Conservation (phyloP, 2,797 vertebrate species). For the Loriculus beryllinus region DNA sequence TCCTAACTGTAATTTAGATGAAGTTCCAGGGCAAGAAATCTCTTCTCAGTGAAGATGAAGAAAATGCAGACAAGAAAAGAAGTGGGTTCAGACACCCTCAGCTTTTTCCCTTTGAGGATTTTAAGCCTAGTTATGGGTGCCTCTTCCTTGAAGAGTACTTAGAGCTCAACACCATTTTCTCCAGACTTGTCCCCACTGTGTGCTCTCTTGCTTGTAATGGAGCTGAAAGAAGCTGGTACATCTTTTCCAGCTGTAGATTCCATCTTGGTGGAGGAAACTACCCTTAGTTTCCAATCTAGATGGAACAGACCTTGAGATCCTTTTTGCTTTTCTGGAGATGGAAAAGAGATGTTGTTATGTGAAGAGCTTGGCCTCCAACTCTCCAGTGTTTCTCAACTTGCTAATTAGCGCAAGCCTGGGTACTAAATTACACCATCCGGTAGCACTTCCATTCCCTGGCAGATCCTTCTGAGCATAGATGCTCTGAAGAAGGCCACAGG, state of each 20-base stretch:
- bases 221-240: background rate
- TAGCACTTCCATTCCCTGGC: background rate
- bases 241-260: background rate
- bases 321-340: background rate
- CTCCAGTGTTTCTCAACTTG: background rate
- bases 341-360: background rate
- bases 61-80: background rate
- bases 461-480: background rate
- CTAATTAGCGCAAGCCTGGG: background rate
- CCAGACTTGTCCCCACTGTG: background rate
- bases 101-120: background rate
- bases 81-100: background rate
- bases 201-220: background rate
- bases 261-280: background rate
- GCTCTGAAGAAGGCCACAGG: background rate
- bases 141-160: background rate
- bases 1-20: background rate
- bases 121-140: background rate
- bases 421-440: background rate
- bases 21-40: accelerated
- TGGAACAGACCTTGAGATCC: background rate
- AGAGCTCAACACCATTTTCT: background rate
- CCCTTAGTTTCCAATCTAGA: background rate
- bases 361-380: background rate
- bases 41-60: background rate